Evolutionary conservation across 2,888 invertebrate species (phyloP), one percentile per base, ranked within the genome.

Genomic region (Scaeva pyrastri): DNA sequence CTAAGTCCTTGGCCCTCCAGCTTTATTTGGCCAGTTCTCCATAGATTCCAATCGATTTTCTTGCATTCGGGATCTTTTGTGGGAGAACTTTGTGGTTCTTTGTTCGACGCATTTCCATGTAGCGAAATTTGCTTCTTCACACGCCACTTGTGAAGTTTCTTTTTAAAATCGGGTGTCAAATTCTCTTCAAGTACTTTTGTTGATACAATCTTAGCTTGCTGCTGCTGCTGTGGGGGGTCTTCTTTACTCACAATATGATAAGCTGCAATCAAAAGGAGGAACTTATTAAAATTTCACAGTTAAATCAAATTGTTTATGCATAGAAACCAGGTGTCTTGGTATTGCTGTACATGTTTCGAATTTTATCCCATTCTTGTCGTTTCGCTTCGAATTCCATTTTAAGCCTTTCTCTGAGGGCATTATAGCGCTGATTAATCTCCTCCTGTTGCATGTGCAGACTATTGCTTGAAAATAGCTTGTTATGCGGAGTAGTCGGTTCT

Each of bases 101-200:
- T 90, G 1, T 86, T 23, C 10, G 75, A 52, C 10, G 39, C 45
- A 48, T 77, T 72, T 3, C 88, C 88, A 48, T 88, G 88, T n/a
- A 90, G 68, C 7, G 90, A 89, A 55, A 78, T 88, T 79, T 90
- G 89, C 66, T 90, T 90, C 89, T 92, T 95, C 72, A 95, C 95
- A 90, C 97, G 96, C 98, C 97, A 98, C 91, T 97, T 97, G 88
- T 96, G 95, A 36, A 98, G 93, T 91, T 97, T 97, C 91, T 96
- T 96, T 66, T 95, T 94, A 90, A 97, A 97, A 89, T 97, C 96
- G 0, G 96, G 95, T 1, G 96, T 96, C 7, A 97, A 91, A 90
- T 96, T 95, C 75, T 96, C 96, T 88, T 96, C 96, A 14, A 92
- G 88, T 31, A 91, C 86, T 50, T 91, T 91, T 2, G 91, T 89